Conservation (phyloP, 1,140 invertebrate species). For the Drosophila mauritiana region DNA sequence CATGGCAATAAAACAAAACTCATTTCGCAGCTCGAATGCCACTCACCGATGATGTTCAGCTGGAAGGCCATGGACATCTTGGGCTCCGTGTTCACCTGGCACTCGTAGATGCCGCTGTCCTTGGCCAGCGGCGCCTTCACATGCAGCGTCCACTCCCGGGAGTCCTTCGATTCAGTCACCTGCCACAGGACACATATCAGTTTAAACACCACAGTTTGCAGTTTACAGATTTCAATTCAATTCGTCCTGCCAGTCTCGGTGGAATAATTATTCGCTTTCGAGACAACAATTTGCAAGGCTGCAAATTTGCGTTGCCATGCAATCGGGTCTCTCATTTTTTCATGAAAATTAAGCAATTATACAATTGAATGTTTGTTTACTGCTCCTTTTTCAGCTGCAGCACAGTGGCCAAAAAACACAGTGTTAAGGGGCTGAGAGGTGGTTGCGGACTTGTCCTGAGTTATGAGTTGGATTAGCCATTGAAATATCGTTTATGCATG, state of each 20-base stretch:
- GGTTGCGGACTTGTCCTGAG: conserved; percentile 27
- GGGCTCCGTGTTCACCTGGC: conserved; percentile 96
- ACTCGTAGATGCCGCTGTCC: conserved; percentile 94
- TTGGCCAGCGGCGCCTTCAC: conserved; percentile 94
- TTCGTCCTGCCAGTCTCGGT: conserved; percentile 32
- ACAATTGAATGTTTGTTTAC: conserved; percentile 43
- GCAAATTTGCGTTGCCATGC: conserved; percentile 29
- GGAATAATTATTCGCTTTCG: conserved; percentile 51
- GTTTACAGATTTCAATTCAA: conserved; percentile 30
- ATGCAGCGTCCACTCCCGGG: conserved; percentile 96
- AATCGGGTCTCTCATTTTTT: conserved; percentile 30
- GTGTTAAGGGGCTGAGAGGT: not conserved
- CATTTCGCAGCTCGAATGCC: not conserved
- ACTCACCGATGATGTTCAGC: conserved; percentile 95
- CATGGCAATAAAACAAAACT: not conserved
- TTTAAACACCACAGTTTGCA: conserved; percentile 9
- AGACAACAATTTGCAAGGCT: conserved; percentile 41
- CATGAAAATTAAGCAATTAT: conserved; percentile 62
- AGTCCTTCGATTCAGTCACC: conserved; percentile 92
- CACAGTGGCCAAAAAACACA: not conserved
- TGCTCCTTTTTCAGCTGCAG: conserved; percentile 5
- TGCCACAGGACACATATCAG: conserved; percentile 85
- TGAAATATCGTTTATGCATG: conserved; percentile 60
- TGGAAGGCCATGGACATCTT: conserved; percentile 95
- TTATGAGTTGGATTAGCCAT: conserved; percentile 48